These are phyloP conservation scores for Diarsia dahlii DNA, from an alignment of 2,888 invertebrate genomes.

Conservation along the genomic window DNA sequence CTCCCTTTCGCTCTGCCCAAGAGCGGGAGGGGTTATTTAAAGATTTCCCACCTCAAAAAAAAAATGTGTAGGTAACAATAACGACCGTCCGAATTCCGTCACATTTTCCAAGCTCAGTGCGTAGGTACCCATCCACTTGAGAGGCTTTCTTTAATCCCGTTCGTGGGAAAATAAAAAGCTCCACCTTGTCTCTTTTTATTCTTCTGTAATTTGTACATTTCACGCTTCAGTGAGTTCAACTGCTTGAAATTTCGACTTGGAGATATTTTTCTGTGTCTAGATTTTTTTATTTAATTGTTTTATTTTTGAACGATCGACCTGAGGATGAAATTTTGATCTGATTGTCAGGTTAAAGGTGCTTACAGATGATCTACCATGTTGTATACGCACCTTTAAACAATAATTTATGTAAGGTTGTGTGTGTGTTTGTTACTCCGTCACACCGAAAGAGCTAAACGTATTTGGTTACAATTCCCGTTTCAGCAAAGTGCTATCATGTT, in stretches of 20 bases:
- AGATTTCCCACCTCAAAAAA: too few relatives aligned
- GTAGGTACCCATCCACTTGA: constrained; percentile 6
- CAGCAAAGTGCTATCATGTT: too few relatives aligned
- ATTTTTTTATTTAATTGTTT: not conserved
- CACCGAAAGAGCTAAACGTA: not conserved
- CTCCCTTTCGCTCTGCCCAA: too few relatives aligned
- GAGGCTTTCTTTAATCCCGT: constrained; percentile 65
- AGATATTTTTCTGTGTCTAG: constrained; percentile 5
- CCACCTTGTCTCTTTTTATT: constrained; percentile 60
- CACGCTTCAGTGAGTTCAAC: constrained; percentile 21
- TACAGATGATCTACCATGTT: too few relatives aligned
- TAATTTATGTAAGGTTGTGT: not conserved
- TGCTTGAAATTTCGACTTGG: constrained; percentile 30
- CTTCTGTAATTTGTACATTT: constrained; percentile 66
- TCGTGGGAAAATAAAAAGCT: constrained; percentile 67
- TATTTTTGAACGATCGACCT: constrained; percentile 1
- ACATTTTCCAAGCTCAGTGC: constrained; percentile 11
- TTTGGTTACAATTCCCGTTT: not conserved
- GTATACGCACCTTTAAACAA: not conserved
- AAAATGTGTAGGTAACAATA: not conserved
- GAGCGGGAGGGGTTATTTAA: too few relatives aligned
- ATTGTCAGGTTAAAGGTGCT: not conserved
- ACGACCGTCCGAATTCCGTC: not conserved
- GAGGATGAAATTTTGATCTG: not conserved
- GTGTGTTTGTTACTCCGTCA: not conserved